Evolutionary conservation across 2,888 invertebrate species (phyloP).

Genomic region (Drosophila ustulata): DNA sequence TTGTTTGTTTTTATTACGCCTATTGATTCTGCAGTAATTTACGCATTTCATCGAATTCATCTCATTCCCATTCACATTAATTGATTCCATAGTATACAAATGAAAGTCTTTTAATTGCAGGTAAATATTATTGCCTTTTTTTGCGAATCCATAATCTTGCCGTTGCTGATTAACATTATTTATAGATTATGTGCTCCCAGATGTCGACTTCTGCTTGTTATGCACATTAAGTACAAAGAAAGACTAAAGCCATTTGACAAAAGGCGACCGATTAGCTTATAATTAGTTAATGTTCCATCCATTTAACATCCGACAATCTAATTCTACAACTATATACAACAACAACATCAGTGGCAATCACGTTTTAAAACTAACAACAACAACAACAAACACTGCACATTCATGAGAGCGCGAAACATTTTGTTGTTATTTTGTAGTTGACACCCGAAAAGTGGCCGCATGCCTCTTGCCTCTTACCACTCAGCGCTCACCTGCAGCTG

Average conservation of each 20-base stretch:
- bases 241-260: background rate
- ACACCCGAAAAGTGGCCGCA: conserved; percentile 58
- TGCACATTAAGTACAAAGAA: background rate
- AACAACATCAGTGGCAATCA: conserved; percentile 22
- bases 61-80: conserved; percentile 50
- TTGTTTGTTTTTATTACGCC: conserved; percentile 76
- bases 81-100: conserved; percentile 16
- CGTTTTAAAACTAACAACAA: conserved; percentile 28
- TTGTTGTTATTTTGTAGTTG: conserved; percentile 78
- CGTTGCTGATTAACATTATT: background rate
- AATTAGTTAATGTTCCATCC: conserved; percentile 25
- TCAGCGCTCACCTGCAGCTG: conserved; percentile 9
- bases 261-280: conserved; percentile 14
- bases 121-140: conserved; percentile 42
- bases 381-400: conserved; percentile 27
- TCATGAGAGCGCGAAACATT: conserved; percentile 71
- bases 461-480: conserved; percentile 4
- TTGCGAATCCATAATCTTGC: conserved; percentile 1
- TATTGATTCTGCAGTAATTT: conserved; percentile 53
- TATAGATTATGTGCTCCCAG: background rate
- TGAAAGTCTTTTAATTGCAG: conserved; percentile 32
- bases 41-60: conserved; percentile 67
- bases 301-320: conserved; percentile 11
- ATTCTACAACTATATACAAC: conserved; percentile 16
- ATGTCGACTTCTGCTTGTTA: background rate